These are phyloP conservation scores for Calephelis virginiensis DNA, from an alignment of 1,140 invertebrate genomes.

Conservation along the genomic window DNA sequence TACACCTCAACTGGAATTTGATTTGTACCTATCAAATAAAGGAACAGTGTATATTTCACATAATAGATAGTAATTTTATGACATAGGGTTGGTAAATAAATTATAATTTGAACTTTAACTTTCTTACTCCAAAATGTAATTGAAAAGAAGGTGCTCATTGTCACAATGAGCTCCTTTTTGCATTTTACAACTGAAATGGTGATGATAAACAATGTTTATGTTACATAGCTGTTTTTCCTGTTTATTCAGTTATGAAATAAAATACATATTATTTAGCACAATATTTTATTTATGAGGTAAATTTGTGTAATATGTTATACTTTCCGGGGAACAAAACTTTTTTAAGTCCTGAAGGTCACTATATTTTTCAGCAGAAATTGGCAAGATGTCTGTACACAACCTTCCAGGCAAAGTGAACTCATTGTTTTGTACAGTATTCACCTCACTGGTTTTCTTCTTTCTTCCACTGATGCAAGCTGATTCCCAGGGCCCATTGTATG, in stretches of 20 bases:
- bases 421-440: slow-evolving; percentile 8
- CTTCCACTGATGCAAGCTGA: slow-evolving; percentile 17
- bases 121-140: slow-evolving; percentile 15
- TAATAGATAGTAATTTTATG: not conserved
- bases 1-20: too few relatives aligned
- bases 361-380: slow-evolving; percentile 19
- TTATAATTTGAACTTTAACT: slow-evolving; percentile 10
- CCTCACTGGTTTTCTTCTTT: slow-evolving; percentile 14
- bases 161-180: slow-evolving; percentile 19
- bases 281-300: slow-evolving; percentile 17
- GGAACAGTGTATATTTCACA: not conserved
- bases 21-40: too few relatives aligned
- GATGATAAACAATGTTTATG: slow-evolving; percentile 14
- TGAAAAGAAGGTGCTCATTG: slow-evolving; percentile 18
- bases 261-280: slow-evolving; percentile 3
- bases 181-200: slow-evolving; percentile 19
- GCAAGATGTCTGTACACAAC: slow-evolving; percentile 17
- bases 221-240: not conserved
- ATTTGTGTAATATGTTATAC: slow-evolving; percentile 14
- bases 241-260: slow-evolving; percentile 8
- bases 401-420: slow-evolving; percentile 17
- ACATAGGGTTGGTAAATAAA: not conserved
- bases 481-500: slow-evolving; percentile 17
- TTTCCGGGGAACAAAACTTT: slow-evolving; percentile 17
- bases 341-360: slow-evolving; percentile 17